Base-by-base conservation (phyloP, 2,797 vertebrate species). In the Nannoperca obscura region DNA sequence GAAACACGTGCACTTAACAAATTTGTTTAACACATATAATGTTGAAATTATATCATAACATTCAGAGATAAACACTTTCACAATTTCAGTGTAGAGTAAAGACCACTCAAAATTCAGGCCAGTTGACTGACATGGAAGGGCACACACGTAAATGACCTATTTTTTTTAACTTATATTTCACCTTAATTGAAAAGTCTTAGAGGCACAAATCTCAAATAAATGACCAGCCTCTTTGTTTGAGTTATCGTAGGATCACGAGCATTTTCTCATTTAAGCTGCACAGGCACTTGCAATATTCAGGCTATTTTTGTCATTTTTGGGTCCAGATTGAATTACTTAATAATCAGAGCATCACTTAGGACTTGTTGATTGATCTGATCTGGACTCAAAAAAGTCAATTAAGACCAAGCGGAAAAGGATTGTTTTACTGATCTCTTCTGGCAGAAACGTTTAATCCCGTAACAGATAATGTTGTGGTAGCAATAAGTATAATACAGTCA, bases 221-320 rank as follows among this genome's bases (percentile, higher is more conserved):
- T 60, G 8, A 60, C 36, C 47, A 58, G 3, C 14, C 30, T 40
- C 27, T 57, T 72, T 60, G 5, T 44, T 53, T 80, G 40, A 74
- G 71, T 76, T 81, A 44, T 63, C 49, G 79, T 83, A 50, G 24
- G 66, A 83, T 83, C 64, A 76, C 69, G n/a, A 46, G 52, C 36
- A 55, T 71, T 61, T 74, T 50, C 55, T 68, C 69, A 66, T 61
- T 63, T 58, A 55, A 68, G 27, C 17, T 54, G 5, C 9, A n/a
- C 62, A 57, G 34, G 11, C 15, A 32, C 42, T 5, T 13, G 55
- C 55, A 20, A 66, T 68, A 42, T 72, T 72, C 12, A 12, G 19
- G 58, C 22, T 4, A 10, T 36, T 58, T 14, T n/a, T n/a, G n/a
- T n/a, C n/a, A n/a, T n/a, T n/a, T n/a, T n/a, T n/a, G n/a, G n/a